Base-by-base conservation (phyloP, 2,888 invertebrate genomes). In the Dynastes tityus region DNA sequence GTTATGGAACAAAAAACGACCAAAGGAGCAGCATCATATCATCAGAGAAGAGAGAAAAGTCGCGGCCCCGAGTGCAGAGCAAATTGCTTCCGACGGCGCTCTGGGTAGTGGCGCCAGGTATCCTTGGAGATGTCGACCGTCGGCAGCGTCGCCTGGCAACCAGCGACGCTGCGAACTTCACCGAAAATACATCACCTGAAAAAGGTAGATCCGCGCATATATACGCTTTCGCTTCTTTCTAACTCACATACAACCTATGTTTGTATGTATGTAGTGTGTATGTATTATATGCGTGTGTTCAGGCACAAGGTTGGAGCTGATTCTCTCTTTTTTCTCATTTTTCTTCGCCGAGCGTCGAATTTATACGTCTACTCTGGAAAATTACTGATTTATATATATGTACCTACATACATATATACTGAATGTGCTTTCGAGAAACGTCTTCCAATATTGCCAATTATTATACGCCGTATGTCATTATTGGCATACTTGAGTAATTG, bases 61-160 rank as follows among this genome's bases (percentile, higher is more conserved):
- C 73, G 45, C 73, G 73, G 71, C 71, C 71, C 55, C 71, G 73
- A 74, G 73, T 74, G 89, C 88, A 88, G 89, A 89, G 86, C 88
- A 89, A 86, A 87, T 91, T 87, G 91, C 91, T 85, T 91, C 91
- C 91, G 89, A 89, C 89, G 90, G 90, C 89, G 91, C 88, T 82
- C 91, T 85, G 90, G 91, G 86, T 90, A 91, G 88, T 91, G 91
- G 84, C 92, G 90, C 85, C 90, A 82, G 92, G 92, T 88, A 89
- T 92, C 88, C 88, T 88, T 88, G 89, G 89, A 89, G 89, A 88
- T 89, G 88, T 86, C 87, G 87, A 86, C 87, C 87, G 87, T 84
- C 87, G 87, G 86, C 86, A 84, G 86, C 85, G 87, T 91, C 91
- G 85, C 91, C 89, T 79, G 88, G 90, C 82, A 91, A 92, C 90